Evolutionary conservation across 2,797 vertebrate genomes (phyloP).

Genomic region (Gila robusta): DNA sequence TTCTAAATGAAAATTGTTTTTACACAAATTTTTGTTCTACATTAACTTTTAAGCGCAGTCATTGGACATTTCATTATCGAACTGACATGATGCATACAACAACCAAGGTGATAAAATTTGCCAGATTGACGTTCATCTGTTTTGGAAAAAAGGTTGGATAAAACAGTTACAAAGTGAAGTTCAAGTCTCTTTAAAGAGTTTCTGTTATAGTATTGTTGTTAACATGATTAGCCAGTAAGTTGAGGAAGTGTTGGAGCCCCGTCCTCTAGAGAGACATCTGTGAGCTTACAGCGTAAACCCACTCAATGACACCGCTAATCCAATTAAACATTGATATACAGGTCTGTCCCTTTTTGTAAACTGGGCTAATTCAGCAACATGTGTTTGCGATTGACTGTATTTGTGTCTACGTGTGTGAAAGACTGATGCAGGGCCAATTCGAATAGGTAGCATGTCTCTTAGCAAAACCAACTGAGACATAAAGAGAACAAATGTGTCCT

Average conservation of each 20-base stretch:
- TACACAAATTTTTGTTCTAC: neutral
- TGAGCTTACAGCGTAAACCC: conserved; percentile 45
- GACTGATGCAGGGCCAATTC: neutral
- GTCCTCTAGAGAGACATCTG: conserved; percentile 38
- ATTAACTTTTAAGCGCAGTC: neutral
- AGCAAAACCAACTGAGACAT: conserved; percentile 12
- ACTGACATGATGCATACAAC: neutral
- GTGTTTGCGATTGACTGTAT: conserved; percentile 24
- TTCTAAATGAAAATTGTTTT: neutral
- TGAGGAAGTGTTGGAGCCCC: conserved; percentile 30
- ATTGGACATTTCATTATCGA: neutral
- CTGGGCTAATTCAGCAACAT: conserved; percentile 51
- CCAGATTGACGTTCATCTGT: neutral
- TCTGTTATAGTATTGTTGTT: conserved; percentile 30
- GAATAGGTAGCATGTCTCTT: conserved; percentile 11
- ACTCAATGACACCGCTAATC: conserved; percentile 55
- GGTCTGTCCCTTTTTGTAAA: conserved; percentile 49
- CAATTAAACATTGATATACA: conserved; percentile 59
- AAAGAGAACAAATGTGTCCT: conserved; percentile 21
- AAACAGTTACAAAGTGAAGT: neutral
- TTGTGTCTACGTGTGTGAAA: neutral
- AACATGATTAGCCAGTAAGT: conserved; percentile 42
- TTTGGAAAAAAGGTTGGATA: no score
- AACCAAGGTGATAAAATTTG: neutral
- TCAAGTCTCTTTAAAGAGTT: conserved; percentile 24